phyloP scores from a whole-genome alignment of 2,888 invertebrate species.

The Cephus pygmeus region DNA sequence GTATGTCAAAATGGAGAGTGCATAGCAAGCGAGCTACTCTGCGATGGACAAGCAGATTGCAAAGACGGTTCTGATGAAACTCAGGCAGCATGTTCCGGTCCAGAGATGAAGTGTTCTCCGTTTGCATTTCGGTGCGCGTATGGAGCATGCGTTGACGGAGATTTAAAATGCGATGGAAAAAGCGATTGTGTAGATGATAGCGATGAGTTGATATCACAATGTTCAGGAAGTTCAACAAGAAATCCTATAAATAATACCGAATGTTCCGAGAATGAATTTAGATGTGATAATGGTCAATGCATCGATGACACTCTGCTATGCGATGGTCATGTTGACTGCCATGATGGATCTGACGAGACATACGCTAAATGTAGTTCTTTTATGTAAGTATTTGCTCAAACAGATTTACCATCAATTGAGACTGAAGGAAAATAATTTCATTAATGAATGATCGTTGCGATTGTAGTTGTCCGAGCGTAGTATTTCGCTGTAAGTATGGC shows the following conservation, averaged over 20 bases:
- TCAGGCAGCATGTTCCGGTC: slow-evolving; percentile 39
- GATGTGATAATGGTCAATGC: slow-evolving; percentile 52
- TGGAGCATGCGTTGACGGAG: slow-evolving; percentile 73
- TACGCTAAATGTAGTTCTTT: slow-evolving; percentile 39
- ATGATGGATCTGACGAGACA: slow-evolving; percentile 56
- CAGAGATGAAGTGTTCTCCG: slow-evolving; percentile 65
- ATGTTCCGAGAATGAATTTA: slow-evolving; percentile 41
- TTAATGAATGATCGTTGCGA: not conserved
- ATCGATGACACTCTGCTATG: slow-evolving; percentile 41
- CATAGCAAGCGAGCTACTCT: slow-evolving; percentile 59
- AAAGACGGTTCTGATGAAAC: slow-evolving; percentile 67
- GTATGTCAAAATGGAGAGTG: slow-evolving; percentile 63
- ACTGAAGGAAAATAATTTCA: not conserved
- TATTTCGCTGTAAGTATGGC: slow-evolving; percentile 63
- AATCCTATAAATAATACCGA: slow-evolving; percentile 14
- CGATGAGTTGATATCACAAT: slow-evolving; percentile 63
- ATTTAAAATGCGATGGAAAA: slow-evolving; percentile 68
- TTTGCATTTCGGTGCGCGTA: slow-evolving; percentile 73
- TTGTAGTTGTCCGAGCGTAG: slow-evolving; percentile 53
- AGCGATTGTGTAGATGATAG: slow-evolving; percentile 68
- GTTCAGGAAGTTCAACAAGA: slow-evolving; percentile 22
- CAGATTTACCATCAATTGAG: not conserved
- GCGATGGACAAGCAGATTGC: slow-evolving; percentile 67
- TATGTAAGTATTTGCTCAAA: slow-evolving; percentile 36
- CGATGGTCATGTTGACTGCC: slow-evolving; percentile 55